These are phyloP conservation scores for Neopipo cinnamomea DNA, from an alignment of 2,113 vertebrate genomes.

Conservation along the genomic window DNA sequence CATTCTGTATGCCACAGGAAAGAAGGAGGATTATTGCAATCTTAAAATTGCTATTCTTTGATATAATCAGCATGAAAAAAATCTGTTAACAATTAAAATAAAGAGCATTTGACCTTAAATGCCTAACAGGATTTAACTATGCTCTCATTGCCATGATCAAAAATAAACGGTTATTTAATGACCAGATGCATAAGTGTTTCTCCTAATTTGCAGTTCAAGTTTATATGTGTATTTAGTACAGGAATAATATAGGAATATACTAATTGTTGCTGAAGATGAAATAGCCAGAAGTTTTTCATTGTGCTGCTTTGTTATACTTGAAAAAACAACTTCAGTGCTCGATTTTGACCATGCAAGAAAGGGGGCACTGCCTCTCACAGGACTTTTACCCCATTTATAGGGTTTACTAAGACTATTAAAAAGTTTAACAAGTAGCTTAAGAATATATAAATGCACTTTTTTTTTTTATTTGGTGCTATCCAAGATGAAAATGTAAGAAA, in stretches of 20 bases:
- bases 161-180: background rate
- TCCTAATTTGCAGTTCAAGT: background rate
- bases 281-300: background rate
- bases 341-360: fast-evolving
- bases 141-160: background rate
- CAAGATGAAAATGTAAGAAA: background rate
- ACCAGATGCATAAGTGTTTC: background rate
- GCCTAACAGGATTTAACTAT: background rate
- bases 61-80: background rate
- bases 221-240: background rate
- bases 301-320: background rate
- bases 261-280: background rate
- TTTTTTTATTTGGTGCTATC: background rate
- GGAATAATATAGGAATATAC: background rate
- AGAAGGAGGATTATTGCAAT: background rate
- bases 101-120: background rate
- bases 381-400: too few relatives aligned
- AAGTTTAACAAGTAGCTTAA: background rate
- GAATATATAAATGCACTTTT: fast-evolving
- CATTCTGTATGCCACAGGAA: background rate
- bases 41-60: background rate
- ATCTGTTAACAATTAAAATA: background rate
- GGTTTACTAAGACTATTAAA: background rate
- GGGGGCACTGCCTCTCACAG: background rate
- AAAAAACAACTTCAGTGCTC: background rate